Conservation (phyloP, 2,888 invertebrate genomes). For the Myopa testacea region DNA sequence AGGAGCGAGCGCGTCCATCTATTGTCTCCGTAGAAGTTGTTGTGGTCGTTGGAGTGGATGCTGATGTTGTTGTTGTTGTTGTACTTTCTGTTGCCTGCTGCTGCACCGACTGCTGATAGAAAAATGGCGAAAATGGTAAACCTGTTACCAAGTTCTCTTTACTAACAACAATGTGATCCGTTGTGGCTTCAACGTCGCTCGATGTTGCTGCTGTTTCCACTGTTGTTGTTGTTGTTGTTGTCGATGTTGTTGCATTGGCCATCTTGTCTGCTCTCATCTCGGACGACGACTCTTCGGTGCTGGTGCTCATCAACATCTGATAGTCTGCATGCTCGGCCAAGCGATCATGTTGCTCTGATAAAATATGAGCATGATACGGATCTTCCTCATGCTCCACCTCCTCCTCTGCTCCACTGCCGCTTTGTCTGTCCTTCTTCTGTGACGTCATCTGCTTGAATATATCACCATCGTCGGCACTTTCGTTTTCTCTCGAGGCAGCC, state of each 20-base stretch:
- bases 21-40: constrained; percentile 42
- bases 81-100: constrained; percentile 32
- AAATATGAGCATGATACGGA: constrained; percentile 64
- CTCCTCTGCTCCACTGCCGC: not conserved
- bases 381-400: constrained; percentile 56
- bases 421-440: not conserved
- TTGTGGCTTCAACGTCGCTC: constrained; percentile 41
- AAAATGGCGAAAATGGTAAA: constrained; percentile 46
- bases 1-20: constrained; percentile 61
- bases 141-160: constrained; percentile 58
- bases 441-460: constrained; percentile 39
- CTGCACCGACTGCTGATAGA: constrained; percentile 6
- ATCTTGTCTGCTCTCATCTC: constrained; percentile 43
- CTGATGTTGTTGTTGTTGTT: constrained; percentile 23
- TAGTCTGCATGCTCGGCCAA: constrained; percentile 64
- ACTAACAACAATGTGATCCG: constrained; percentile 54
- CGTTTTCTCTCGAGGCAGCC: constrained; percentile 38
- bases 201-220: constrained; percentile 44
- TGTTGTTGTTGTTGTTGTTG: constrained; percentile 40
- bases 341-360: constrained; percentile 64
- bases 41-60: constrained; percentile 27
- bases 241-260: constrained; percentile 43
- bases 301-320: constrained; percentile 58
- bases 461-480: constrained; percentile 26
- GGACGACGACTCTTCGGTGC: constrained; percentile 55